Base-by-base conservation (phyloP, 2,113 vertebrate genomes). In the Platycercus adscitus region DNA sequence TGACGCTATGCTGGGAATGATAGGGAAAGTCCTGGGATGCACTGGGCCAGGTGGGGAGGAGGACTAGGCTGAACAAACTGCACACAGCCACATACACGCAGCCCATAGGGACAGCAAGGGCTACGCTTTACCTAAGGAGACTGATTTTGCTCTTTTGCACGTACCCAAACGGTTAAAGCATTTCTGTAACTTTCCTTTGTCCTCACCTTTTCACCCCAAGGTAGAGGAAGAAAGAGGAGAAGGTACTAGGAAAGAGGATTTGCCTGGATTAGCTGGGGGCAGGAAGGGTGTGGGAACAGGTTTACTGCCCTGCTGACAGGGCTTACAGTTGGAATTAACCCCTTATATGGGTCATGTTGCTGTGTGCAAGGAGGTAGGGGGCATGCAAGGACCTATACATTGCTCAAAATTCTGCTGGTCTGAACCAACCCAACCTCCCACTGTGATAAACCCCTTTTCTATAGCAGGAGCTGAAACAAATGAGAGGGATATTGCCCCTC, bases 231-330 rank as follows among this genome's bases (percentile, higher is more conserved):
- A 63, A 91, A 86, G 7, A 49, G 53, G 52, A 70, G 41, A 88
- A 91, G 68, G 86, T 61, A 77, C 2, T n/a, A 7, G 15, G 53
- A 85, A 95, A 95, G 94, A 90, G 75, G 95, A 96, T 94, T 94
- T 94, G 58, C 49, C 37, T 26, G 82, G 85, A 94, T 96, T 91
- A 96, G 53, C 58, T 70, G 37, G 73, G 33, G 85, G 35, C 69
- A 63, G 69, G 64, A 88, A 77, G 72, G 56, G 26, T 16, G 26
- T 88, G 65, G 44, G 78, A 86, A 49, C 21, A 70, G 77, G 95
- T 91, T 96, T 69, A 61, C 21, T 66, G 90, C 41, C 70, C 4
- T 13, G 75, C 73, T 96, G 87, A 72, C 70, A 86, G 47, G 53
- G 68, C 53, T 96, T 94, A 82, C 50, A 28, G 11, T 6, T 49